Conservation (phyloP, 2,888 invertebrate genomes). For the Drosophila kokeensis region DNA sequence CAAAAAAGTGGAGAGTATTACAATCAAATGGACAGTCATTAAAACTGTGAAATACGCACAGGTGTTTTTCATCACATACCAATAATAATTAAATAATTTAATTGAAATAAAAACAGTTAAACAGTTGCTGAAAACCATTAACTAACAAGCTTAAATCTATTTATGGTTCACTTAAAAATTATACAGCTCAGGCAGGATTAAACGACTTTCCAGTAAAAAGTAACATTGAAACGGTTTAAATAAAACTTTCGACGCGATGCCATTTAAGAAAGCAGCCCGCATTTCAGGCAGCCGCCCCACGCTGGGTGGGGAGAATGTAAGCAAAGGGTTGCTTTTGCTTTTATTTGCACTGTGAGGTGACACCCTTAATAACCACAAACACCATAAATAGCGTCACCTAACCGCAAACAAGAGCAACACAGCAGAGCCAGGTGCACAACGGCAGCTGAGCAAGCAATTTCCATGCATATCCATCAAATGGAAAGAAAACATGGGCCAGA, state of each 20-base stretch:
- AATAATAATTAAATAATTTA: not conserved
- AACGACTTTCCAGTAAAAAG: not conserved
- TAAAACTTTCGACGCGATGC: slow-evolving; percentile 14
- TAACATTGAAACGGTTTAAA: slow-evolving; percentile 35
- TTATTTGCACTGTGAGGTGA: slow-evolving; percentile 71
- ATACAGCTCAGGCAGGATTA: not conserved
- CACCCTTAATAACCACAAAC: slow-evolving; percentile 75
- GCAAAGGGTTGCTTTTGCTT: slow-evolving; percentile 37
- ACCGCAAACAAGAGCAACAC: slow-evolving; percentile 44
- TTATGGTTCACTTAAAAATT: not conserved
- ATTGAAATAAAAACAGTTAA: not conserved
- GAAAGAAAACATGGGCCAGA: slow-evolving; percentile 57
- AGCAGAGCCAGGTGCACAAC: slow-evolving; percentile 17
- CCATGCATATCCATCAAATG: slow-evolving; percentile 75
- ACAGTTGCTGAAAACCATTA: not conserved
- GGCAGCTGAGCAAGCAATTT: slow-evolving; percentile 60
- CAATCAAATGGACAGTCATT: not conserved
- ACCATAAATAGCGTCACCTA: slow-evolving; percentile 67
- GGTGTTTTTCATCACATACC: not conserved
- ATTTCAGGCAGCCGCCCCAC: slow-evolving; percentile 2
- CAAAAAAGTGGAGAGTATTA: not conserved
- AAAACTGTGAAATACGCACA: not conserved
- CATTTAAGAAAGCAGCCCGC: slow-evolving; percentile 30
- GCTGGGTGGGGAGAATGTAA: not conserved
- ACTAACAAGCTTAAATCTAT: not conserved